Conservation (phyloP, 37 sponge, comb jelly and placozoan species). For the Haliclona indistincta region DNA sequence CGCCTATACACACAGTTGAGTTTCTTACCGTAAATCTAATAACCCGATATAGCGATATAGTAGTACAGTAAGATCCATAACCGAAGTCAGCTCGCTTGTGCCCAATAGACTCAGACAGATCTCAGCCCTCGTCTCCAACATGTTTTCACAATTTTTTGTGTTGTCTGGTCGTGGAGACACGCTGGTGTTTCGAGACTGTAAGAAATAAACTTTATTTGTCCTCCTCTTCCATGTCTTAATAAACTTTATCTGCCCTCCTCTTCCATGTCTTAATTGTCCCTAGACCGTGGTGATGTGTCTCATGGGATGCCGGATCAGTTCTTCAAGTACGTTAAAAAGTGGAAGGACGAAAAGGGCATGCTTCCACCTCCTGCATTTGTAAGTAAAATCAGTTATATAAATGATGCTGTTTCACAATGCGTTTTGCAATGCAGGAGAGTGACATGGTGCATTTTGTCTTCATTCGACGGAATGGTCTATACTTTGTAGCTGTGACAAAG, state of each 20-base stretch:
- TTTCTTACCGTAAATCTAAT: too few relatives aligned
- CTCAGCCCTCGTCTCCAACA: slow-evolving; percentile 10
- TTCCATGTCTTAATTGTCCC: background rate
- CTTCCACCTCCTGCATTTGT: slow-evolving; percentile 85
- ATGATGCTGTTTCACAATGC: too few relatives aligned
- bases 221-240: background rate
- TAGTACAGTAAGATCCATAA: too few relatives aligned
- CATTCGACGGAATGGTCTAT: slow-evolving; percentile 84
- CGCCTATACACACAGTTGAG: too few relatives aligned
- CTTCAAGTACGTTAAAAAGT: slow-evolving; percentile 73
- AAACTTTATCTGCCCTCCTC: background rate
- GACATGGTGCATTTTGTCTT: slow-evolving; percentile 71
- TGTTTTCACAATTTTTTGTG: slow-evolving; percentile 95
- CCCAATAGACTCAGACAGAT: too few relatives aligned
- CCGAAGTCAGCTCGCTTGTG: too few relatives aligned
- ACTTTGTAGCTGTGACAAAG: slow-evolving; percentile 89
- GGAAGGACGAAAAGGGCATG: slow-evolving; percentile 80
- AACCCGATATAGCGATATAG: too few relatives aligned
- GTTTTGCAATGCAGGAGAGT: slow-evolving; percentile 34
- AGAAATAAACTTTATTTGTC: background rate
- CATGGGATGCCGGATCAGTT: slow-evolving; percentile 73
- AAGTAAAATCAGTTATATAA: slow-evolving; percentile 1
- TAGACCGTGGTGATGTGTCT: slow-evolving; percentile 73
- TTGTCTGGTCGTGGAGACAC: slow-evolving; percentile 93
- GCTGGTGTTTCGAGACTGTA: slow-evolving; percentile 92